Evolutionary conservation across 2,113 vertebrate genomes (phyloP), one percentile per base, ranked within the genome.

Genomic region (Oenanthe melanoleuca): DNA sequence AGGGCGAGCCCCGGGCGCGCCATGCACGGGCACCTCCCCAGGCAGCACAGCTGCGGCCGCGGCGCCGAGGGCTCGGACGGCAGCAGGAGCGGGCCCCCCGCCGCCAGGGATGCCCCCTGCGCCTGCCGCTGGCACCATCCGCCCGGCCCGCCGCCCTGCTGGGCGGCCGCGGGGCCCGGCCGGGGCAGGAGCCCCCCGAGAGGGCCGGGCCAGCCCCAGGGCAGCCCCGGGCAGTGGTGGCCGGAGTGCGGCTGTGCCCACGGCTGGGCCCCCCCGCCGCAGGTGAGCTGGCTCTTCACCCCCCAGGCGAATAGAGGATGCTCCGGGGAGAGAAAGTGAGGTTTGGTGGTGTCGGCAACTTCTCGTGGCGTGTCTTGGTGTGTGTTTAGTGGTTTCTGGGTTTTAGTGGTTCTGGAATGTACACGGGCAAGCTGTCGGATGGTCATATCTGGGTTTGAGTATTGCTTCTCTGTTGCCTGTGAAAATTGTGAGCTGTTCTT

Each of bases 181-280:
- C 96, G 95, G 96, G 97, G 89, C 44, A 4, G 94, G 95, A 99
- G 98, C 93, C 98, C 98, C 64, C 96, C 96, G 50, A 97, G 95
- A 79, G 83, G 61, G 40, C 81, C 91, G 16, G 79, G 89, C 40
- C 97, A 97, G 91, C 93, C 96, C 14, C 98, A 96, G 78, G 98
- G 97, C 86, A 84, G 97, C 57, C 98, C 98, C 61, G 98, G 98
- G 61, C 98, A 98, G 77, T 95, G 97, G 96, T 98, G 98, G 97
- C 31, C 98, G 8, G 98, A 98, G n/a, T 98, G 98, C 60, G 86
- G 96, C 96, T 99, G 98, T 74, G 97, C 98, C 59, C 98, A 96
- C 49, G 97, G 97, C 95, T 99, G 98, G 98, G 97, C 97, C 80
- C 98, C 98, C 80, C 91, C 97, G 28, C 95, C 98, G 79, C 99